Evolutionary conservation across 2,888 invertebrate genomes (phyloP), one percentile per base, ranked within the genome.

Genomic region (Tinea pellionella): DNA sequence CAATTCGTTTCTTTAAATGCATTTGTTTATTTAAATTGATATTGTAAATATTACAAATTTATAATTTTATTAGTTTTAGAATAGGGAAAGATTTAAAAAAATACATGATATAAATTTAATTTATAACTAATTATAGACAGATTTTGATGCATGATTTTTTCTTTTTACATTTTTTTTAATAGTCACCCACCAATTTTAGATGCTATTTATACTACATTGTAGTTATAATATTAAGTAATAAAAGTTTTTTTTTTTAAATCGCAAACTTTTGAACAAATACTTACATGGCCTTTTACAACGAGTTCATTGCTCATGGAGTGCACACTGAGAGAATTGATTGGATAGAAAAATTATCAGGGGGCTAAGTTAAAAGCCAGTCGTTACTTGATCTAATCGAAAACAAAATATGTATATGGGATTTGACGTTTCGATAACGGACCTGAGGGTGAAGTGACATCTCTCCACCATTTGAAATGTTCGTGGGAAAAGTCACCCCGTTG

Each of bases 21-120:
- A 32, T 57, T 57, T 57, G 32, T 57, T 57, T 57, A 57, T 57
- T 56, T n/a, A 57, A 47, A 47, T 47, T 2, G 13, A 15, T 15
- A 3, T 57, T 57, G 57, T 57, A 57, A 6, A 57, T 57, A 24
- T 24, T 24, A 57, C 13, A 15, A 13, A 47, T 47, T 47, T 16
- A 15, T 47, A 47, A 47, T 47, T 13, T 47, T 47, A n/a, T 6
- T 47, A 16, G 13, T 47, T 47, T 47, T 47, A 24, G 24, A 24
- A 24, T 24, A 24, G 24, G 24, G 24, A 24, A 24, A 6, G 24
- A 24, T n/a, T n/a, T n/a, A n/a, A 24, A 42, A 2, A 42, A 42
- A 42, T 42, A 42, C 42, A 42, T 37, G 37, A 42, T 42, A 42
- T 42, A 42, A 37, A 42, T 24, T 24, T 24, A 24, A n/a, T n/a